A percentile compares a stretch with the other conserved stretches of the same genome.
phyloP scores from a whole-genome alignment of 2,797 vertebrate genomes.

The Myotis daubentonii region DNA sequence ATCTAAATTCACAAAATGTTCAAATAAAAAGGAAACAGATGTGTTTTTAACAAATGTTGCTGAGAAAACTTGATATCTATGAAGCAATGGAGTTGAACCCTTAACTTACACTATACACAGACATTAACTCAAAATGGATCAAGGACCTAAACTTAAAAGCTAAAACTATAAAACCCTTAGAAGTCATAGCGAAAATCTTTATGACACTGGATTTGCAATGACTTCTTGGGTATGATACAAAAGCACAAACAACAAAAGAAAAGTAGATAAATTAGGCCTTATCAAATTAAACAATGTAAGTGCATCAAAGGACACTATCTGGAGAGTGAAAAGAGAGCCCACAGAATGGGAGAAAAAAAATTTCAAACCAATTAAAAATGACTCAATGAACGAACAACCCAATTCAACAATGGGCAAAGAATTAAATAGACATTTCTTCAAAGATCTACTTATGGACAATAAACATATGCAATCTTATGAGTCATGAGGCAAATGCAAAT shows the following conservation, averaged over 20 bases:
- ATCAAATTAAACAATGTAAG: not conserved
- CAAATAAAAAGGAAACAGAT: not conserved
- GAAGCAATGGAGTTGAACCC: not conserved
- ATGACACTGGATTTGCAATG: not conserved
- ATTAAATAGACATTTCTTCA: not conserved
- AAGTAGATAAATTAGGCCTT: not conserved
- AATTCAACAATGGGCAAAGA: not conserved
- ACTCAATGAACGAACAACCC: not conserved
- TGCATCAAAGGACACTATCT: not conserved
- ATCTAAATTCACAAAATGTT: conserved; percentile 11
- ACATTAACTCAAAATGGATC: conserved; percentile 19
- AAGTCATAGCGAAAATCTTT: not conserved
- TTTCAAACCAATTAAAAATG: not conserved
- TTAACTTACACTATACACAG: not conserved
- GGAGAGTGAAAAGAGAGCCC: not conserved
- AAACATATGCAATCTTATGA: not conserved
- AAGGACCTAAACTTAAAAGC: conserved; percentile 12
- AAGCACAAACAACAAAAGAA: conserved; percentile 7
- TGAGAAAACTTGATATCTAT: not conserved
- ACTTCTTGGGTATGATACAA: conserved; percentile 22
- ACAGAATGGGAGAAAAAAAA: not conserved
- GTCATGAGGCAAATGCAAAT: conserved; percentile 42
- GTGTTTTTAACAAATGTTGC: conserved; percentile 24
- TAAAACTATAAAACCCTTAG: conserved; percentile 17
- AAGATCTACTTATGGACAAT: not conserved